A percentile compares a stretch with the other conserved stretches of the same genome.
phyloP scores from a whole-genome alignment of 2,888 invertebrate genomes.

The Schrankia costaestrigalis region DNA sequence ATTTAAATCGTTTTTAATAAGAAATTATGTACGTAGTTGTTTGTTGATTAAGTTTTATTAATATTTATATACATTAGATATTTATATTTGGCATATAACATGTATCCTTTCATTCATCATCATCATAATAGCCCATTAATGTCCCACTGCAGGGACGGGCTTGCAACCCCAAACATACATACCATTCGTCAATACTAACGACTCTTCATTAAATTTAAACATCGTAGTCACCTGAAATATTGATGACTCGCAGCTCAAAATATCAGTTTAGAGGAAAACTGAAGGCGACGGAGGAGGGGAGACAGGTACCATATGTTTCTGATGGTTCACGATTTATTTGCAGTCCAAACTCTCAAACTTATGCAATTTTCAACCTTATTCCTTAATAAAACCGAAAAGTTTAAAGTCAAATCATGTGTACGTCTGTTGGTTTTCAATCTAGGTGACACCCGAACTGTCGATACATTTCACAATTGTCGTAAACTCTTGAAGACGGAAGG shows the following conservation, averaged over 20 bases:
- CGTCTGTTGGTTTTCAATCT: slow-evolving; percentile 49
- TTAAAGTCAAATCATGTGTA: slow-evolving; percentile 25
- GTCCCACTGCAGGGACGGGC: no score
- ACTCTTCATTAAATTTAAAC: slow-evolving; percentile 38
- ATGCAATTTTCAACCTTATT: slow-evolving; percentile 44
- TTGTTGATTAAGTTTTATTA: no score
- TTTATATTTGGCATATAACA: no score
- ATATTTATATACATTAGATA: no score
- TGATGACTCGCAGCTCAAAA: slow-evolving; percentile 67
- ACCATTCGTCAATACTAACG: no score
- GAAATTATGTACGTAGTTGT: no score
- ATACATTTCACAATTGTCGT: slow-evolving; percentile 81
- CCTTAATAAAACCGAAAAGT: slow-evolving; percentile 27
- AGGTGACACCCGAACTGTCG: slow-evolving; percentile 79
- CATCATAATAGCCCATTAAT: no score
- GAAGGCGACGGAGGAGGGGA: slow-evolving; percentile 28
- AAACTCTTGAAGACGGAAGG: slow-evolving; percentile 77
- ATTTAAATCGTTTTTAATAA: no score
- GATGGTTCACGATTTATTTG: slow-evolving; percentile 39
- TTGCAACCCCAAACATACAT: no score
- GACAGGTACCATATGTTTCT: slow-evolving; percentile 62
- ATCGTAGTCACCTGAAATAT: slow-evolving; percentile 70
- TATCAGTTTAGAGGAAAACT: slow-evolving; percentile 51
- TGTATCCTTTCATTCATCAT: no score
- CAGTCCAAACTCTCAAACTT: slow-evolving; percentile 10